Evolutionary conservation across 2,113 vertebrate genomes (phyloP), one percentile per base, ranked within the genome.

Genomic region (Anolis sagrei): DNA sequence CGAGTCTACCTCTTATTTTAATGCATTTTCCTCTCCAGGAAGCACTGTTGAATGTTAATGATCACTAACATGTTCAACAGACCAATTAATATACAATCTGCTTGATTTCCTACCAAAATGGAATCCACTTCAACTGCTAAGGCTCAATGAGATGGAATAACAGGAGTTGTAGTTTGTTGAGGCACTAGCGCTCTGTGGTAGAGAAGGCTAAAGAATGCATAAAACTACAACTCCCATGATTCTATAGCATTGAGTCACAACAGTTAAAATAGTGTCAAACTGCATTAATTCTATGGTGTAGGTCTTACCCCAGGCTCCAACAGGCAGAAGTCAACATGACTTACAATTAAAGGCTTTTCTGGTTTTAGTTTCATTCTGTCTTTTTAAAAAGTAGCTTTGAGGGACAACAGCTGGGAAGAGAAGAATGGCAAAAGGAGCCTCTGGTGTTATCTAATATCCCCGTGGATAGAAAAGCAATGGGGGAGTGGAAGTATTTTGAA

Each of bases 11-110:
- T 21, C 27, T 68, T 70, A 70, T 13, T 82, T 88, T 39, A 36
- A 34, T 36, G 5, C 25, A 32, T 58, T 78, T 9, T 54, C 11
- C 77, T 23, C 85, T 91, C n/a, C 66, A 77, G 79, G 89, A 88
- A n/a, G 62, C 29, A 79, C 14, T 0, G 1, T 1, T n/a, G 36
- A 58, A 75, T 90, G 39, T 11, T 4, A 29, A 51, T 32, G 54
- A n/a, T 27, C 54, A 82, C 3, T 27, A 75, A 34, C 61, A 14
- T 27, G 51, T 75, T 19, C 32, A 58, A 86, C 64, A 39, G 79
- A 5, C 27, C n/a, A 75, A 68, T n/a, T 79, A 36, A 72, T 36
- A 68, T 29, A 68, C 27, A 73, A 73, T 21, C 70, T 36, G 2
- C 29, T 83, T 86, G 8, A 34, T 44, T 34, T 75, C 68, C 27